Percentiles rank a stretch among this genome's conserved stretches.
Conservation (phyloP, 2,888 invertebrate genomes). For the Phlogophora meticulosa region DNA sequence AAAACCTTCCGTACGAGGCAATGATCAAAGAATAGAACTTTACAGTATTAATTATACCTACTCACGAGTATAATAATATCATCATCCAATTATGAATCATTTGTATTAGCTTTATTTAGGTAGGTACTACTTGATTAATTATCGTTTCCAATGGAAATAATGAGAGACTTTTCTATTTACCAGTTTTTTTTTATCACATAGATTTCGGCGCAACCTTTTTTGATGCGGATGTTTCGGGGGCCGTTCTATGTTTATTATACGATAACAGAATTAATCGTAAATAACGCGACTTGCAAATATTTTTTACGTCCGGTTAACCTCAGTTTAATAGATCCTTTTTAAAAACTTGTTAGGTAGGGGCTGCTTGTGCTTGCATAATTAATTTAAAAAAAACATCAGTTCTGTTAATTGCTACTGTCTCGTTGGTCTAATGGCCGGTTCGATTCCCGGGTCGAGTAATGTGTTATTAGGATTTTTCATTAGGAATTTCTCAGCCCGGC, state of each 20-base stretch:
- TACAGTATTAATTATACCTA: neutral
- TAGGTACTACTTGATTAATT: neutral
- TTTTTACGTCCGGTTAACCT: no score
- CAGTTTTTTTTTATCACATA: neutral
- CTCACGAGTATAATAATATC: neutral
- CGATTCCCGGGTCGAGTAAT: no score
- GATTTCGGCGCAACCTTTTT: slow-evolving; percentile 3
- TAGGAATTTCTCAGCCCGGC: no score
- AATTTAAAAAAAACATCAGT: no score
- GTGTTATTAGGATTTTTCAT: no score
- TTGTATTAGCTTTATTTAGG: neutral
- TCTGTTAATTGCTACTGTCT: no score
- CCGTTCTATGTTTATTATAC: neutral
- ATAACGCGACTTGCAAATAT: neutral
- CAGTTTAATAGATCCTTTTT: no score
- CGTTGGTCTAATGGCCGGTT: no score
- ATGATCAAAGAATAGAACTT: slow-evolving; percentile 5
- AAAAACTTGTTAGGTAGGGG: no score
- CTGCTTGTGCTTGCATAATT: no score
- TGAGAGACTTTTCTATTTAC: neutral
- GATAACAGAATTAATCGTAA: neutral
- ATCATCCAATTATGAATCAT: slow-evolving; percentile 14
- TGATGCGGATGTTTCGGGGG: slow-evolving; percentile 23
- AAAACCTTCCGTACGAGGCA: slow-evolving; percentile 35
- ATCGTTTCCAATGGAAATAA: neutral